phyloP scores from a whole-genome alignment of 2,888 invertebrate species.

The Spisula solida region DNA sequence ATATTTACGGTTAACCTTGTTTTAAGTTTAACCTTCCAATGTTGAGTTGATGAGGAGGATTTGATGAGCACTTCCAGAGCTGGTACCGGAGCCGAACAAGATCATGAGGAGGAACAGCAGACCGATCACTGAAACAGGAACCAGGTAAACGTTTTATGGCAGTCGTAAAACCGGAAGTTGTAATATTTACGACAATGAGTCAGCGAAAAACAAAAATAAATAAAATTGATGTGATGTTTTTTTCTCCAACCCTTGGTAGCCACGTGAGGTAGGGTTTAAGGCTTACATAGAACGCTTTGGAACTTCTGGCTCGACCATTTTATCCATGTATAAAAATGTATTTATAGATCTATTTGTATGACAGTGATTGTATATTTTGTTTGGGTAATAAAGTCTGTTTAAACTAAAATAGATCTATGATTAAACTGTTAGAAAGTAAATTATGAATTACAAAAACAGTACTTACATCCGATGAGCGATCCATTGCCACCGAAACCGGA shows the following conservation, averaged over 20 bases:
- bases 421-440: too few relatives aligned
- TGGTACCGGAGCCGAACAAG: slow-evolving; percentile 25
- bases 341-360: too few relatives aligned
- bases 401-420: too few relatives aligned
- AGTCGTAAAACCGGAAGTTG: slow-evolving; percentile 5
- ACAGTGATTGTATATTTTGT: too few relatives aligned
- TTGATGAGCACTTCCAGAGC: background rate
- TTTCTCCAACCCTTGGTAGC: too few relatives aligned
- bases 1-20: background rate
- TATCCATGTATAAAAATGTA: too few relatives aligned
- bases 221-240: too few relatives aligned
- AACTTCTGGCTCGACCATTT: too few relatives aligned
- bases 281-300: too few relatives aligned
- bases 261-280: too few relatives aligned
- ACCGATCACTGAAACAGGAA: slow-evolving; percentile 36
- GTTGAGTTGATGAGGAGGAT: slow-evolving; percentile 48
- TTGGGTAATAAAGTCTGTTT: too few relatives aligned
- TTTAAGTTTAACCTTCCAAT: slow-evolving; percentile 47
- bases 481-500: slow-evolving; percentile 18
- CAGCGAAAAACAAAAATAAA: background rate
- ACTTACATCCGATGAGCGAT: slow-evolving; percentile 1
- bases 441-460: background rate
- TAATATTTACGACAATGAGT: background rate
- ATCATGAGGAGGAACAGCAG: slow-evolving; percentile 34
- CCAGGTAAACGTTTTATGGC: background rate